Percentiles rank a stretch among this genome's conserved stretches.
Conservation (phyloP, 2,888 invertebrate genomes). For the Dicycla oo region DNA sequence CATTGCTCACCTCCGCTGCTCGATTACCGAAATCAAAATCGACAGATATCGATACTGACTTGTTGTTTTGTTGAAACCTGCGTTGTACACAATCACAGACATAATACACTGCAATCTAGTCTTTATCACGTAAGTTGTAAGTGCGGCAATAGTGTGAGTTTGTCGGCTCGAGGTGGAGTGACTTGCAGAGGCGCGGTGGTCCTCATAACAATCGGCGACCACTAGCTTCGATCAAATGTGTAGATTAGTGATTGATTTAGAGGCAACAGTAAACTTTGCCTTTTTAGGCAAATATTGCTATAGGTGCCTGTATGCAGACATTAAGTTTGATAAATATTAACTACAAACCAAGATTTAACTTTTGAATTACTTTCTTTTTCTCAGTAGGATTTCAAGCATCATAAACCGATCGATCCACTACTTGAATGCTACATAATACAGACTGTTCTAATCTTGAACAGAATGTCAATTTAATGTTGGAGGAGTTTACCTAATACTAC, state of each 20-base stretch:
- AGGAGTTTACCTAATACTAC: background rate
- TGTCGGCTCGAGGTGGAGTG: constrained; percentile 69
- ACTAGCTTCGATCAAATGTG: constrained; percentile 72
- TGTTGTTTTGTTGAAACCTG: constrained; percentile 76
- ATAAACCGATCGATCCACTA: background rate
- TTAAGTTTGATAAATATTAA: background rate
- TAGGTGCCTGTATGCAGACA: background rate
- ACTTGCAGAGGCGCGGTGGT: constrained; percentile 88
- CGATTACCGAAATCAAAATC: constrained; percentile 84
- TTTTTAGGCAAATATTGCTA: background rate
- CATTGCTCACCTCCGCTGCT: constrained; percentile 66
- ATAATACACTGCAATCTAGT: constrained; percentile 42
- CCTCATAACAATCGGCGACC: constrained; percentile 80
- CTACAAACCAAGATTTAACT: background rate
- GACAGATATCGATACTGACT: constrained; percentile 82
- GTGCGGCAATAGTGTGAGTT: constrained; percentile 51
- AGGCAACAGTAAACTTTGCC: constrained; percentile 31
- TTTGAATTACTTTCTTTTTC: background rate
- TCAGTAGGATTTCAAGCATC: background rate
- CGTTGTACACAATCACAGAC: constrained; percentile 62
- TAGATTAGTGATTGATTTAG: constrained; percentile 52
- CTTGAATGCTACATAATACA: background rate
- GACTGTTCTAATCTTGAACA: background rate
- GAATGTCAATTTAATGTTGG: too few species aligned
- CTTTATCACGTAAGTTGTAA: constrained; percentile 51